A percentile compares a stretch with the other conserved stretches of the same genome.
These are phyloP conservation scores for Nudaria mundana DNA, from an alignment of 2,888 invertebrate species.

Conservation along the genomic window DNA sequence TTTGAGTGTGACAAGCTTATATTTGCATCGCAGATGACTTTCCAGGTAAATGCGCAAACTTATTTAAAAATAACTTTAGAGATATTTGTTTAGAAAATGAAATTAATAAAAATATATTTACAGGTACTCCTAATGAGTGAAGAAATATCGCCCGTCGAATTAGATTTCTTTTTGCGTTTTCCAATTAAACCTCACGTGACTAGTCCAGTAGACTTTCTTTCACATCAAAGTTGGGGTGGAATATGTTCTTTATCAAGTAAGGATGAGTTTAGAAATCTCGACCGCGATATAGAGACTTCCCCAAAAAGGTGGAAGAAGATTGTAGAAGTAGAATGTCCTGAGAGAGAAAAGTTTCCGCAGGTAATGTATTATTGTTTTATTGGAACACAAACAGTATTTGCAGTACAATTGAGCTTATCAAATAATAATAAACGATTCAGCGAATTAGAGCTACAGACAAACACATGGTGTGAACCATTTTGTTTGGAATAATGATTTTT, in stretches of 20 bases:
- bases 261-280: constrained; percentile 96
- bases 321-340: constrained; percentile 96
- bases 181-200: constrained; percentile 96
- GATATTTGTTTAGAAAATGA: background rate
- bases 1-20: constrained; percentile 98
- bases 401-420: too few species aligned
- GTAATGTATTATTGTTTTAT: constrained; percentile 30
- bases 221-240: constrained; percentile 96
- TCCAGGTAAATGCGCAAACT: constrained; percentile 83
- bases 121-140: constrained; percentile 93
- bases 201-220: constrained; percentile 96
- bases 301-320: constrained; percentile 99
- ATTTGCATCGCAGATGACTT: constrained; percentile 97
- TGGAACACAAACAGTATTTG: too few species aligned
- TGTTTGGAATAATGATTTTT: too few species aligned
- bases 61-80: background rate
- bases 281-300: constrained; percentile 97
- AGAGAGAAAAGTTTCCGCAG: constrained; percentile 97
- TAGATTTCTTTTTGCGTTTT: constrained; percentile 96
- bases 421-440: too few species aligned
- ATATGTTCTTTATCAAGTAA: constrained; percentile 94
- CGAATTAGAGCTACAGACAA: too few species aligned
- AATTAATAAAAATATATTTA: background rate
- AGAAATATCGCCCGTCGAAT: constrained; percentile 91
- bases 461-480: too few species aligned